Conservation (phyloP, 2,113 vertebrate genomes). For the Channa argus region DNA sequence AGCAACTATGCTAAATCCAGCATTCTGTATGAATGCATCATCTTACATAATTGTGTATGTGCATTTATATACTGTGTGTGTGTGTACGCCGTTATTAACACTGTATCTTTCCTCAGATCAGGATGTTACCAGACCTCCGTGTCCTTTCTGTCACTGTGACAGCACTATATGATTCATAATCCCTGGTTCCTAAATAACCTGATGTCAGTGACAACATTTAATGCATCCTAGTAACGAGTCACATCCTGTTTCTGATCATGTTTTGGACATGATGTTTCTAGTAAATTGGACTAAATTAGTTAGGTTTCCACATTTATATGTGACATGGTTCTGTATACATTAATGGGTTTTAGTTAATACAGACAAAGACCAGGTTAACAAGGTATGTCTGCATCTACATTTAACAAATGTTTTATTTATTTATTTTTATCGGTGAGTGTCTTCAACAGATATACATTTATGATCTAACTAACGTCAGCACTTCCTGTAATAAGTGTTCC, state of each 20-base stretch:
- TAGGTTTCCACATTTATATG: no score
- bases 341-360: no score
- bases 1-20: no score
- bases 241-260: conserved; percentile 22
- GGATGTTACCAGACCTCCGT: conserved; percentile 8
- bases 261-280: not conserved
- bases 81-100: conserved; percentile 18
- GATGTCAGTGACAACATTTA: not conserved
- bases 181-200: not conserved
- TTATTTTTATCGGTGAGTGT: no score
- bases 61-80: not conserved
- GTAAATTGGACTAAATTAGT: not conserved
- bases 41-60: conserved; percentile 8
- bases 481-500: no score
- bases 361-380: no score
- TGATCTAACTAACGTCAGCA: no score
- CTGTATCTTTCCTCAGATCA: conserved; percentile 31
- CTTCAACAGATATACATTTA: no score
- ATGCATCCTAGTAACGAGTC: conserved; percentile 8
- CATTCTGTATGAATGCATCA: not conserved
- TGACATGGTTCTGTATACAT: no score
- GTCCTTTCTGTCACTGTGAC: conserved; percentile 37
- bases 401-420: no score
- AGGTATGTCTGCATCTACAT: no score
- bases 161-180: conserved; percentile 9